A percentile compares a stretch with the other conserved stretches of the same genome.
These are phyloP conservation scores for Protobothrops flavoviridis DNA, from an alignment of 2,113 vertebrate species.

Conservation along the genomic window DNA sequence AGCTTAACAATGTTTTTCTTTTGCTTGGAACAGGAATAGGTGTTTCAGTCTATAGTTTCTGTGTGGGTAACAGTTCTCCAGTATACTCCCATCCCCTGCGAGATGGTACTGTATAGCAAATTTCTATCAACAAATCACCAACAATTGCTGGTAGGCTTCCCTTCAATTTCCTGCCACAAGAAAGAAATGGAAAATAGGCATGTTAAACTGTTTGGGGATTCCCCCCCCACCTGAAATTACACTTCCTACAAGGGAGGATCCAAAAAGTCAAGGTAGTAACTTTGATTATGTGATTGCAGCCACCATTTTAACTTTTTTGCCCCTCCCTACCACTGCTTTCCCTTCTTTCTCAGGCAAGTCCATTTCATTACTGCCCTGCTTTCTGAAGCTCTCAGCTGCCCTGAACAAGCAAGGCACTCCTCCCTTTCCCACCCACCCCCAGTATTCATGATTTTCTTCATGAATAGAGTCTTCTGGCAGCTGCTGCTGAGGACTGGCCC, in stretches of 20 bases:
- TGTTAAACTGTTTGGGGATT: not conserved
- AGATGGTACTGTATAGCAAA: not conserved
- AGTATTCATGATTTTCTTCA: not conserved
- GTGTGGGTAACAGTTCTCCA: too few species aligned
- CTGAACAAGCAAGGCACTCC: not conserved
- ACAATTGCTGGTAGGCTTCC: not conserved
- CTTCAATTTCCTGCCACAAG: not conserved
- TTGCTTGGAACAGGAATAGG: not conserved
- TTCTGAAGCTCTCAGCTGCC: not conserved
- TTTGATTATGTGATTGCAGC: not conserved
- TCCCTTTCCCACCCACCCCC: not conserved
- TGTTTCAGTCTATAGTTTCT: too few species aligned
- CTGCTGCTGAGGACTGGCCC: not conserved
- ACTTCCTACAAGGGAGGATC: not conserved
- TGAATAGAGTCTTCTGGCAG: constrained; percentile 21
- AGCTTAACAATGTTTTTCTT: not conserved
- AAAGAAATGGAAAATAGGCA: not conserved
- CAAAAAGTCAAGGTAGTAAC: not conserved
- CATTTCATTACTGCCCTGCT: not conserved
- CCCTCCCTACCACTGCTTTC: not conserved
- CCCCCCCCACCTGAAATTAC: not conserved
- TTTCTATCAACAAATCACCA: not conserved
- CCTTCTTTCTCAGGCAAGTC: not conserved
- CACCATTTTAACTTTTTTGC: not conserved
- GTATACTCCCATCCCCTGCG: not conserved